phyloP scores from a whole-genome alignment of 92 coral and sea anemone genomes.

The Porites cylindrica region DNA sequence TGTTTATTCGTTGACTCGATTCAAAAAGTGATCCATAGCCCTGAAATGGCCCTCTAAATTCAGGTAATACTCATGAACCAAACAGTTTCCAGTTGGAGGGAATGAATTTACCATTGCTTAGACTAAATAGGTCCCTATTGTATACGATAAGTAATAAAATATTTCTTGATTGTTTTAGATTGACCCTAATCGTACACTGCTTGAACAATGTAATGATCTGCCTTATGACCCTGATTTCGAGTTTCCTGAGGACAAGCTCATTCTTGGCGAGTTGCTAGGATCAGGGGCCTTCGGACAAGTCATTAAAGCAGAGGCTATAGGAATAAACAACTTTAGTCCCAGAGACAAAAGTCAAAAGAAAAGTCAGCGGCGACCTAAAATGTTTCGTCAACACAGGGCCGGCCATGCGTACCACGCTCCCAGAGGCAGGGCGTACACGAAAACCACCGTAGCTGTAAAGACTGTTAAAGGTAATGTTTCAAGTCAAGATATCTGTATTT shows the following conservation, averaged over 20 bases:
- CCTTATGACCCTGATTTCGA: conserved; percentile 87
- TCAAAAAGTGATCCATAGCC: too few relatives aligned
- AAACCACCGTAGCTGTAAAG: conserved; percentile 88
- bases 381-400: conserved; percentile 55
- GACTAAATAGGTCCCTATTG: too few relatives aligned
- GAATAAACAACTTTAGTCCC: conserved; percentile 76
- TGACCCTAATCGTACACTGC: conserved; percentile 66
- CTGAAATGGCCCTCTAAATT: too few relatives aligned
- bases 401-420: conserved; percentile 64
- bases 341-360: conserved; percentile 78
- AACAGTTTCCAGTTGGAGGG: too few relatives aligned
- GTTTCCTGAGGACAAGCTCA: conserved; percentile 80
- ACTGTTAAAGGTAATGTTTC: conserved; percentile 79
- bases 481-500: too few relatives aligned
- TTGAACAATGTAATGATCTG: conserved; percentile 74
- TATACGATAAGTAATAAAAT: too few relatives aligned
- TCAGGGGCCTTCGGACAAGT: conserved; percentile 93
- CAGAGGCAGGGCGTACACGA: conserved; percentile 51
- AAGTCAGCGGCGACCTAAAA: conserved; percentile 64
- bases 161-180: neutral
- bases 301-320: conserved; percentile 91
- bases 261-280: conserved; percentile 78
- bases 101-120: too few relatives aligned
- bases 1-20: too few relatives aligned
- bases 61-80: too few relatives aligned